These are phyloP conservation scores for Hydropotes inermis DNA, from an alignment of 2,113 vertebrate species.

Conservation along the genomic window DNA sequence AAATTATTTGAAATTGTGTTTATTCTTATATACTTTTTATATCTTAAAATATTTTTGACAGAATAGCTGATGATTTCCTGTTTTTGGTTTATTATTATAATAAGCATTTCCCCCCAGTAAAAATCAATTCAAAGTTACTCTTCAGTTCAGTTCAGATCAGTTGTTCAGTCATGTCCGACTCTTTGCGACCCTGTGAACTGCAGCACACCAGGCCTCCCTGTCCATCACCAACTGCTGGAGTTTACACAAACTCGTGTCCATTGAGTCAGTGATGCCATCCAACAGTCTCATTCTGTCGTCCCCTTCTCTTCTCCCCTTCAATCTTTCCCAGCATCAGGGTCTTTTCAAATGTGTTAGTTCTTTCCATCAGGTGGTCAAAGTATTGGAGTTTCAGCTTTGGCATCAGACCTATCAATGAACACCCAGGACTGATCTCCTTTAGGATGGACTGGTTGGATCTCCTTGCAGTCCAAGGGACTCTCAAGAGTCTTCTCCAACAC, in stretches of 20 bases:
- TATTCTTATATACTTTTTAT: background rate
- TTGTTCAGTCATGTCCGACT: accelerated
- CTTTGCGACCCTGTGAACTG: background rate
- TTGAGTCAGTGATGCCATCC: background rate
- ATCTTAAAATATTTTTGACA: background rate
- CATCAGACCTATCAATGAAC: background rate
- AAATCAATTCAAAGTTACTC: conserved; percentile 24
- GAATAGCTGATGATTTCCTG: conserved; percentile 26
- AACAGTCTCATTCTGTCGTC: background rate
- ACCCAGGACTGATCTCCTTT: background rate
- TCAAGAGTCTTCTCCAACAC: background rate
- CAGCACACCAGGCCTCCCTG: background rate
- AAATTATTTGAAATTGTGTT: background rate
- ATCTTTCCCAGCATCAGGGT: background rate
- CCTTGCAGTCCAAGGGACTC: background rate
- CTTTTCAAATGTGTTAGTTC: background rate
- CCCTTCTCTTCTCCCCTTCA: background rate
- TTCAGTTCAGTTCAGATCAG: background rate
- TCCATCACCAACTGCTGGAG: background rate
- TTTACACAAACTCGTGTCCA: background rate
- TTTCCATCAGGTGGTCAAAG: background rate
- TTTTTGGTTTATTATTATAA: background rate
- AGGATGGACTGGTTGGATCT: background rate
- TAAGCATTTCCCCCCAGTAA: background rate
- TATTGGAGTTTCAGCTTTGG: background rate